Base-by-base conservation (phyloP, 2,888 invertebrate genomes). In the Xiphydria camelus region DNA sequence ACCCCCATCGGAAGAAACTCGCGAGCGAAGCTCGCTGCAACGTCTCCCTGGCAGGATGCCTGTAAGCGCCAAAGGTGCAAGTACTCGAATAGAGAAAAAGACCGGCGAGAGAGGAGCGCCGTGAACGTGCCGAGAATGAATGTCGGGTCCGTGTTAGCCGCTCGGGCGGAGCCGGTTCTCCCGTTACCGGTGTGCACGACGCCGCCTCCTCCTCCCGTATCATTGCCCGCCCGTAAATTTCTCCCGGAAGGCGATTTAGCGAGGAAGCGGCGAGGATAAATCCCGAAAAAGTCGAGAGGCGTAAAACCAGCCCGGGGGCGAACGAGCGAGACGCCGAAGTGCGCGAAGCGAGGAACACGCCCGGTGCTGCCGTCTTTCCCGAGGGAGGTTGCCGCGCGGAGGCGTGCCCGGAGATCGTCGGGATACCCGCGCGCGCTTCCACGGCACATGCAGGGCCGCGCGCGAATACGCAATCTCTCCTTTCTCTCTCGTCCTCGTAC, bases 241-340 rank as follows among this genome's bases (percentile, higher is more conserved):
- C 61, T 59, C 57, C 69, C 67, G 71, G 72, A 73, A 74, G 71
- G 68, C 74, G 74, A 75, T 75, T 75, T 74, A 75, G 70, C 74
- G 66, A 71, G 70, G 68, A 72, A 73, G 70, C 70, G 62, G 60
- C 62, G 62, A 62, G 68, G 68, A 75, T 75, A 75, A 75, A 75
- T 75, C 74, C 71, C 67, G 67, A 63, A 69, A 66, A 71, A 72
- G 73, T 75, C 73, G 74, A 75, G 73, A 74, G 68, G 73, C 74
- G 74, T 74, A 67, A 69, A 68, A 68, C 66, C 59, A n/a, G n/a
- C n/a, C n/a, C n/a, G n/a, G 62, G 49, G 46, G 51, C 52, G 59
- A 61, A 61, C 34, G 35, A 22, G 23, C 18, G 40, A 19, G 32
- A 12, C n/a, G n/a, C n/a, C n/a, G n/a, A n/a, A n/a, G n/a, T n/a